Base-by-base conservation (phyloP, 2,888 invertebrate species). In the Drosophila austrosaltans region DNA sequence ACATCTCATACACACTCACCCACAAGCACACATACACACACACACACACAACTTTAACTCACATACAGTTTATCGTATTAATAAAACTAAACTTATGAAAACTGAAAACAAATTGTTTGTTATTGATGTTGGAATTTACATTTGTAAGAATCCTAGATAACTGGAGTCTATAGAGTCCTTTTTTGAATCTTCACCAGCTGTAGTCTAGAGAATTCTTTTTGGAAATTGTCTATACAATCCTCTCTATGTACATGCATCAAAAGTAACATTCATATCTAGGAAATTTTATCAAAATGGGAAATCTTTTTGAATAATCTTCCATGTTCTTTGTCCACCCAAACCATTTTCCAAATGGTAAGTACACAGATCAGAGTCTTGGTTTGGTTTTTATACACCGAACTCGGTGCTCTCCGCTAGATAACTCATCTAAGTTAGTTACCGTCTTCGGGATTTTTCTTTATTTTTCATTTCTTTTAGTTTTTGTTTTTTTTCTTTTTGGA, bases 331-430 rank as follows among this genome's bases (percentile, higher is more conserved):
- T 6, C 8, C 36, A 10, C 36, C 36, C 36, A 36, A 36, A 36
- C 10, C 30, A 30, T 30, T 30, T 30, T 30, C 30, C 36, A 36
- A 36, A 8, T 36, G 36, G 2, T 42, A 48, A 48, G 48, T 22
- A 22, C 22, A 48, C 7, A 48, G 10, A 12, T 48, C 1, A 48
- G 48, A 48, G 25, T 12, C 5, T 54, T 53, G 4, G 25, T 53
- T 48, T 40, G 53, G 58, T 36, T n/a, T 58, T 69, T 70, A 72
- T 72, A 63, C 76, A 76, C 77, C 76, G 59, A 76, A 75, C 61
- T 63, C 56, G 77, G 79, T 76, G 78, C 82, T 39, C 85, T 82
- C 87, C 87, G 81, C 91, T 91, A 91, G 89, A 85, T 90, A 91
- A 91, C 91, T 85, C 85, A 85, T 89, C 91, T 91, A 90, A 87